These are phyloP conservation scores for Plagodis dolabraria DNA, from an alignment of 2,888 invertebrate species.

Conservation along the genomic window DNA sequence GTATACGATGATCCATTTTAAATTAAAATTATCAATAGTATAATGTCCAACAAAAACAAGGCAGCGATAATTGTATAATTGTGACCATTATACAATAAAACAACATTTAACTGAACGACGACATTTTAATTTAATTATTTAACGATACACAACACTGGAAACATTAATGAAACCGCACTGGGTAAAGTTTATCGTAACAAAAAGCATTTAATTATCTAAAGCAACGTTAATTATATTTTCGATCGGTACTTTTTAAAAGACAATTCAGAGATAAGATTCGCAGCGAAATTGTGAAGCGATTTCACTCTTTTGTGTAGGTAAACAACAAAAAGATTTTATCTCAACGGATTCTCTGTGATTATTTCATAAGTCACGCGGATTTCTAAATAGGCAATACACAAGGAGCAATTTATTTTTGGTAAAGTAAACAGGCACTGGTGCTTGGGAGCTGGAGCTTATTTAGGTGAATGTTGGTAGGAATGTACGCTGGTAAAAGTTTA, in stretches of 20 bases:
- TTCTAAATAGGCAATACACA: conserved; percentile 54
- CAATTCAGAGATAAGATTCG: conserved; percentile 49
- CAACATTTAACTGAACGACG: conserved; percentile 23
- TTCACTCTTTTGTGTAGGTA: conserved; percentile 54
- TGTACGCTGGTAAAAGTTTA: conserved; percentile 57
- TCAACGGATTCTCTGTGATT: conserved; percentile 53
- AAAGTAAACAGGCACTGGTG: conserved; percentile 32
- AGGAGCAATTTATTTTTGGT: conserved; percentile 42
- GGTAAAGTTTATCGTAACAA: conserved; percentile 24
- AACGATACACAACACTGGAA: conserved; percentile 14
- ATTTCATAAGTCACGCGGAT: conserved; percentile 50
- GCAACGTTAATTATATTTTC: conserved; percentile 44
- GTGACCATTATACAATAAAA: conserved; percentile 15
- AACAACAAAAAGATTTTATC: conserved; percentile 65
- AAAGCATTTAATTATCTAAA: conserved; percentile 37
- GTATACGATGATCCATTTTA: conserved; percentile 15
- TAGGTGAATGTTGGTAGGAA: conserved; percentile 33
- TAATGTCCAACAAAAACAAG: conserved; percentile 19
- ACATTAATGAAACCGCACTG: conserved; percentile 15
- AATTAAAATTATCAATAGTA: conserved; percentile 20
- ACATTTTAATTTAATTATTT: conserved; percentile 28
- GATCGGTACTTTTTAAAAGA: conserved; percentile 46
- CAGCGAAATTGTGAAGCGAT: conserved; percentile 54
- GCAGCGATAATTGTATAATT: conserved; percentile 10
- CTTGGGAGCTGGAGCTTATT: conserved; percentile 37